Percentiles rank a stretch among this genome's conserved stretches.
These are phyloP conservation scores for Cynopterus brachyotis DNA, from an alignment of 2,113 vertebrate species.

Conservation along the genomic window DNA sequence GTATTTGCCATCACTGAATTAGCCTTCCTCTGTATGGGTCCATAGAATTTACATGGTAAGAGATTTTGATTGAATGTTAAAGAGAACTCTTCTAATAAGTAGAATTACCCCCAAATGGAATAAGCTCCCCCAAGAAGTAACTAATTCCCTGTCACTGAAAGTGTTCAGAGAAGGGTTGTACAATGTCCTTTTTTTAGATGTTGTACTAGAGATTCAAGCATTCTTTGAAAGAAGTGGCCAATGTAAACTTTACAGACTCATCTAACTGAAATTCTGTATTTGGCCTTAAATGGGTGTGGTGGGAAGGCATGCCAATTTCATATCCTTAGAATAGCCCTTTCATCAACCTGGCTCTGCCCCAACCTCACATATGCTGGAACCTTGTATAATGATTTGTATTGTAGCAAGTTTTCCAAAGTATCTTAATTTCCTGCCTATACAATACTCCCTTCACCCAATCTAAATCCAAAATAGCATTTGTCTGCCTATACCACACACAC, in stretches of 20 bases:
- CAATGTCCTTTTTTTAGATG: background rate
- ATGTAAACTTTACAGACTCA: background rate
- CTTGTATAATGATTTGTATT: constrained; percentile 37
- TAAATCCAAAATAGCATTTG: constrained; percentile 36
- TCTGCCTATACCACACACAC: constrained; percentile 46
- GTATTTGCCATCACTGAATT: background rate
- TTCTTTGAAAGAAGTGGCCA: background rate
- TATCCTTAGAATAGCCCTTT: constrained; percentile 44
- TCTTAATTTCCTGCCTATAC: constrained; percentile 68
- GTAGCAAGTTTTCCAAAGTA: constrained; percentile 46
- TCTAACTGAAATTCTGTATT: constrained; percentile 4
- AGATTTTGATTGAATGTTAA: background rate
- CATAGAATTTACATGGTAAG: constrained; percentile 20
- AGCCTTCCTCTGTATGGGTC: background rate
- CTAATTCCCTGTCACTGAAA: background rate
- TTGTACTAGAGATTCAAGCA: background rate
- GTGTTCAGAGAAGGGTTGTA: background rate
- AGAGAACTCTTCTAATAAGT: background rate
- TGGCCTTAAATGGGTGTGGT: background rate
- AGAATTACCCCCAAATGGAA: background rate
- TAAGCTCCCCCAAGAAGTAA: background rate
- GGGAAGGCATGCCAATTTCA: background rate
- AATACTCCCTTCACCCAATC: constrained; percentile 31
- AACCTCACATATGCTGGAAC: constrained; percentile 43
- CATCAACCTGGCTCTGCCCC: background rate